Base-by-base conservation (phyloP, 2,113 vertebrate species). In the Aphelocoma coerulescens region DNA sequence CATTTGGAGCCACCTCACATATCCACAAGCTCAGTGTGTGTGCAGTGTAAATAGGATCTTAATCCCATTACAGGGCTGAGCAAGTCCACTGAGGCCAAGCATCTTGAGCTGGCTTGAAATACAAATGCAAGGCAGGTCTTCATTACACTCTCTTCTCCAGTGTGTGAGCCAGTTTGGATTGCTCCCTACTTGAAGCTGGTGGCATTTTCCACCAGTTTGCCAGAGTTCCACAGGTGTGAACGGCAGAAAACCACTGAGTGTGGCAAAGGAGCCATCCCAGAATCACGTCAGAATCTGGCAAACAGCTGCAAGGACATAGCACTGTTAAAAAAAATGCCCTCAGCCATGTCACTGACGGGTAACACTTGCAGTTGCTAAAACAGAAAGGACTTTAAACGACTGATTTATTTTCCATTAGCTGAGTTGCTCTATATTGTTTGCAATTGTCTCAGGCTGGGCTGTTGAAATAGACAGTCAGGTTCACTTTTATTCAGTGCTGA, bases 381-480 rank as follows among this genome's bases (percentile, higher is more conserved):
- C 7, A 86, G 68, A 95, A 93, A 83, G 69, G 66, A 86, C 62
- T 86, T 89, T 86, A 93, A 94, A 74, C 0, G 5, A 88, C 65
- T 86, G 69, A 94, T 89, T 89, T 95, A 49, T 91, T 96, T 96
- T 93, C 84, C 44, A 72, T 94, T 95, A 90, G 28, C 39, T 83
- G 58, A 39, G 32, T 61, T 80, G 58, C 65, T 83, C 44, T 92
- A 19, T 84, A 75, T 67, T 67, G 74, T 94, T 85, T 52, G 75
- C 51, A 92, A 32, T 93, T 95, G 35, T 63, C 57, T 48, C 43
- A 55, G 59, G 46, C 51, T 67, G 9, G 10, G 17, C 55, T 69
- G 46, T 62, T 81, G 86, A 86, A 95, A 92, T 33, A 85, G 78
- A 72, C 48, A 67, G 81, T 91, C 93, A 93, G n/a, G n/a, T 87